These are phyloP conservation scores for Pseudopipra pipra DNA, from an alignment of 2,113 vertebrate genomes.

Conservation along the genomic window DNA sequence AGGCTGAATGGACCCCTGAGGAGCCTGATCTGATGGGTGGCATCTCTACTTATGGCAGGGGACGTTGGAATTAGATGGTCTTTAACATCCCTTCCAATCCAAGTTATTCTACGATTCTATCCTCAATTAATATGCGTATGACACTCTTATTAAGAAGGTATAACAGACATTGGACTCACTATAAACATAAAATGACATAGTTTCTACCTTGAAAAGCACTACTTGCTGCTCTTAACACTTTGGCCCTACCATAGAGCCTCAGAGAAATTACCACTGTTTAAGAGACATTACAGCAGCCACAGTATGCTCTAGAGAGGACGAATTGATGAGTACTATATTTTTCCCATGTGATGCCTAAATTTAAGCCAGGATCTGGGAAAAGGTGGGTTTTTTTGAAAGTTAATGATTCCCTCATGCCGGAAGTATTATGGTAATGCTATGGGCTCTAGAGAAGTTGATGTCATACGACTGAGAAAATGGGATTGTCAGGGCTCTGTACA, in stretches of 20 bases:
- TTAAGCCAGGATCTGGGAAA: background rate
- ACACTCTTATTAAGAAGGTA: background rate
- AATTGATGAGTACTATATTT: background rate
- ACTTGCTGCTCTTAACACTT: background rate
- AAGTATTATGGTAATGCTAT: background rate
- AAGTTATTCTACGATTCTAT: background rate
- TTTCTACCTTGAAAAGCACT: background rate
- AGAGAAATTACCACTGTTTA: background rate
- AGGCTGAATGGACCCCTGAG: background rate
- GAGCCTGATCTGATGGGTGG: background rate
- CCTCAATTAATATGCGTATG: background rate
- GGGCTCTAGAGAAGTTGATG: background rate
- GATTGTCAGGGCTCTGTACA: background rate
- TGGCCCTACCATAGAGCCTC: background rate
- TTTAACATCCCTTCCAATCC: background rate
- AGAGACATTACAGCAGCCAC: background rate
- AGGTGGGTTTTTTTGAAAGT: background rate
- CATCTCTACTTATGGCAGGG: background rate
- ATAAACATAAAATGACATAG: background rate
- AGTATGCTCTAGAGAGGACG: background rate
- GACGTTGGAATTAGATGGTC: rapidly evolving
- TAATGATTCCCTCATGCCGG: background rate
- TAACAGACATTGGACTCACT: background rate
- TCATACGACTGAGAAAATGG: background rate
- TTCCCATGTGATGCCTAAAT: background rate